Evolutionary conservation across 2,113 vertebrate species (phyloP), one percentile per base, ranked within the genome.

Genomic region (Ophthalmotilapia sp.): DNA sequence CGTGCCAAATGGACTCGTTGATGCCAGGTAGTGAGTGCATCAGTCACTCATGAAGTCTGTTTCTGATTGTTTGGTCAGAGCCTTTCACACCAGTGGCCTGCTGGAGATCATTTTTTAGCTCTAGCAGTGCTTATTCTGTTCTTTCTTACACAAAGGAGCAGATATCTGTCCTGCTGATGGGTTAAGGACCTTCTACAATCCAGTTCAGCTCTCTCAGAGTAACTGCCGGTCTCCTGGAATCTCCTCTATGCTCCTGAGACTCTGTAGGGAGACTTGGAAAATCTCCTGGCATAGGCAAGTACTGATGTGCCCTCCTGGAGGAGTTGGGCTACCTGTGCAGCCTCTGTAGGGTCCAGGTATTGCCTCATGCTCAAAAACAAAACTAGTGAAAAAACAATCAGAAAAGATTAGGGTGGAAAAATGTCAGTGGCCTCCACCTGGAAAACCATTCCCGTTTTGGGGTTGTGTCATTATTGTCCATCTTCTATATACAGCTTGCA

Each of bases 81-180:
- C 9, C 31, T 0, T 36, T n/a, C 9, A 62, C 31, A 36, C 58
- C 31, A 62, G 6, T 4, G 58, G 58, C 17, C 29, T n/a, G 31
- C 6, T 36, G 17, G 31, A 62, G 6, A 36, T 62, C 31, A n/a
- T 36, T 62, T 36, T 62, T 0, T 62, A 62, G 31, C 58, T 62
- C 15, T 62, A 62, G 9, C 9, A 62, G 58, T 33, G 58, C 0
- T 62, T 62, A 2, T 36, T 62, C 6, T n/a, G 17, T n/a, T 62
- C 31, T 0, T 62, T 62, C 9, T 36, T 62, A 62, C 31, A 36
- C 58, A n/a, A 36, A 62, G 58, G 17, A 62, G 9, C 17, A 62
- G 9, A 62, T 62, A 36, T 36, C 31, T 36, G 9, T 62, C 58
- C 31, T 62, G 58, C 31, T 36, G 58, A 62, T 62, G 58, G 31